These are phyloP conservation scores for Sterna hirundo DNA, from an alignment of 2,113 vertebrate genomes.

Conservation along the genomic window DNA sequence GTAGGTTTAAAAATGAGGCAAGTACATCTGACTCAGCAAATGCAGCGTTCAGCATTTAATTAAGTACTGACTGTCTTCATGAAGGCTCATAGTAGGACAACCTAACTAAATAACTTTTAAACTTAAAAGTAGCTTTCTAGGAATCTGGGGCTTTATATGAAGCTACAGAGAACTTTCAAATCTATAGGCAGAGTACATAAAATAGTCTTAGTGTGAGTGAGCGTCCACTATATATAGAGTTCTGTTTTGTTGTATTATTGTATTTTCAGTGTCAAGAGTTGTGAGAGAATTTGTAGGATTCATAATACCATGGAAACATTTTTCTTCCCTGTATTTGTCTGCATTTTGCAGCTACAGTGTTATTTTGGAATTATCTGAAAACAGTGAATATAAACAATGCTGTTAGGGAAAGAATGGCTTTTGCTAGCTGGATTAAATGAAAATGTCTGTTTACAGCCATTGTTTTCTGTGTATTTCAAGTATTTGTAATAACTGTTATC, in stretches of 20 bases:
- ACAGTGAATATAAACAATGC: not conserved
- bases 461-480: not conserved
- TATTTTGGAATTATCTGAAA: slow-evolving; percentile 32
- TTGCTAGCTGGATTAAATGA: not conserved
- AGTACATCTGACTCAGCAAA: slow-evolving; percentile 43
- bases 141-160: not conserved
- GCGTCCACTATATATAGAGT: not conserved
- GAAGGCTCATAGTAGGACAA: not conserved
- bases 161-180: not conserved
- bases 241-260: not conserved
- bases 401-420: not conserved
- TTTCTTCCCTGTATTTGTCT: not conserved
- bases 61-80: not conserved
- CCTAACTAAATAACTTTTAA: not conserved
- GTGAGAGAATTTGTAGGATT: not conserved
- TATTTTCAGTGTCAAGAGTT: not conserved
- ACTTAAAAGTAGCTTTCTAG: not conserved
- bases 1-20: not conserved
- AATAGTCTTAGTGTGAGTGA: not conserved
- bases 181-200: not conserved
- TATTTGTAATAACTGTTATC: not conserved
- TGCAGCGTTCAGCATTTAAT: not conserved
- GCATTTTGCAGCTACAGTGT: not conserved
- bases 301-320: not conserved
- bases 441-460: not conserved